Evolutionary conservation across 2,113 vertebrate species (phyloP), one percentile per base, ranked within the genome.

Genomic region (Sinosuthora webbiana): DNA sequence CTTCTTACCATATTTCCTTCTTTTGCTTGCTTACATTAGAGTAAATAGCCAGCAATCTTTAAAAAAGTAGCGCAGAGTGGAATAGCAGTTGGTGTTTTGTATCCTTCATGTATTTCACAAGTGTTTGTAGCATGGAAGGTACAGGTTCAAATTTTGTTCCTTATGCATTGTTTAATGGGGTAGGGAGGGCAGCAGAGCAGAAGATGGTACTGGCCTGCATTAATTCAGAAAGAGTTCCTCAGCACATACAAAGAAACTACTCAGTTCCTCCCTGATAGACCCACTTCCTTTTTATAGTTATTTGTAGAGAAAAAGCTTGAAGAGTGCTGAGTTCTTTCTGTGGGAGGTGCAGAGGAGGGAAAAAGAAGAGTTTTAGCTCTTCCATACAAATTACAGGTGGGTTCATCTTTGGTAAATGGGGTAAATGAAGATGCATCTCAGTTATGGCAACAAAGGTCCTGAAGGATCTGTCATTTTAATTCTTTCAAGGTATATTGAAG

Each of bases 401-500:
- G 39, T 77, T 79, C 63, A 49, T 64, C 41, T 75, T 78, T 64
- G 47, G 52, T 93, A 68, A 93, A 80, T 95, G 60, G 59, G 68
- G 27, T 91, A 73, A 92, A 79, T 94, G 62, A 90, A 95, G 88
- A 81, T 93, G 53, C 47, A 76, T 74, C 88, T 88, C 75, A 49
- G 67, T 90, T 97, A 74, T 56, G 65, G 80, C 90, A 83, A 87
- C 87, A 91, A 80, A 94, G 49, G 25, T 49, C 67, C n/a, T 97
- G 70, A 93, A 95, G 31, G 74, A 89, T 77, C 81, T 94, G 64
- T 87, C 24, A 41, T 87, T 90, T 92, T 90, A 93, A 90, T 93
- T 90, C 76, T 47, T 41, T 93, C 45, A 57, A 86, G 19, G 62
- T 70, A 42, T 70, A 78, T 57, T 81, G 76, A 74, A 85, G 69